phyloP scores from a whole-genome alignment of 1,140 invertebrate genomes.

The Dinoponera quadriceps region DNA sequence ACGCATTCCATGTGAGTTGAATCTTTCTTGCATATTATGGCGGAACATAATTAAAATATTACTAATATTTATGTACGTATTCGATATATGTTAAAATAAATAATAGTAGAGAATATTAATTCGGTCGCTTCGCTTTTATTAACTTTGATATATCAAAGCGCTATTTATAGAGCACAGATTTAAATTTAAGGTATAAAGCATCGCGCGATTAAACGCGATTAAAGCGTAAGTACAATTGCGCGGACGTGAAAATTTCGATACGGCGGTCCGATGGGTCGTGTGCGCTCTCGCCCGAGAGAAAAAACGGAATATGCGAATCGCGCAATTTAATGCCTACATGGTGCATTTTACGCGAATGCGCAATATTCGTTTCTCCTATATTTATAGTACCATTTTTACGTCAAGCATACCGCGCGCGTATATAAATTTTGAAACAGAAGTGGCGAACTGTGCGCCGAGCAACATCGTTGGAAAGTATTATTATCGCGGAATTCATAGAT shows the following conservation, averaged over 20 bases:
- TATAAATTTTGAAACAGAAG: slow-evolving; percentile 51
- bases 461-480: slow-evolving; percentile 57
- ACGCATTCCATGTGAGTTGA: too few species aligned
- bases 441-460: not conserved
- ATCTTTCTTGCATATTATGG: too few species aligned
- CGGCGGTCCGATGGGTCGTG: not conserved
- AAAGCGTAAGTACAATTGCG: not conserved
- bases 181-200: slow-evolving; percentile 13
- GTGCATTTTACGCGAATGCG: not conserved
- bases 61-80: too few species aligned
- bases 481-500: slow-evolving; percentile 48
- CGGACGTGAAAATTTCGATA: slow-evolving; percentile 1
- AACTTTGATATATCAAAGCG: too few species aligned
- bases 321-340: slow-evolving; percentile 24
- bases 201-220: not conserved
- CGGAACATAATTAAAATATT: too few species aligned
- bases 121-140: too few species aligned
- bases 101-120: too few species aligned
- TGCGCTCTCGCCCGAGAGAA: not conserved
- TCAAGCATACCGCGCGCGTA: slow-evolving; percentile 30
- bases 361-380: slow-evolving; percentile 27
- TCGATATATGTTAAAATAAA: too few species aligned
- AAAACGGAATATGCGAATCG: not conserved
- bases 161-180: too few species aligned
- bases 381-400: slow-evolving; percentile 46